These are phyloP conservation scores for Autographa pulchrina DNA, from an alignment of 2,888 invertebrate genomes.

Conservation along the genomic window DNA sequence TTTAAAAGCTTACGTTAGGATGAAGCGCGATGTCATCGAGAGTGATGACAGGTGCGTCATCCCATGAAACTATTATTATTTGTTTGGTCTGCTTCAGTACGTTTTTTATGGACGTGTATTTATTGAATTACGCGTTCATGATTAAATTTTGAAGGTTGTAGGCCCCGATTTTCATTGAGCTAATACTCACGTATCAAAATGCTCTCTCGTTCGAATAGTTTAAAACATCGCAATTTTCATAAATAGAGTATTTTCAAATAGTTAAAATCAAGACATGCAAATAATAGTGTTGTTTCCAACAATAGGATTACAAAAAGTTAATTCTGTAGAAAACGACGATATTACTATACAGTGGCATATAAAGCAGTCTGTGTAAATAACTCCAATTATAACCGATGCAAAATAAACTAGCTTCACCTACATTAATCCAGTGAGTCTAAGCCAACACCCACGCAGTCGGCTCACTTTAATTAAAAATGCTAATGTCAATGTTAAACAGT, in stretches of 20 bases:
- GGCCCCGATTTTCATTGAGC: too few relatives aligned
- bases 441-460: conserved; percentile 33
- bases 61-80: not conserved
- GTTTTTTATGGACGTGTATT: too few relatives aligned
- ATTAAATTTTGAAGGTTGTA: too few relatives aligned
- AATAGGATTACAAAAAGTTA: not conserved
- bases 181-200: too few relatives aligned
- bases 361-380: not conserved
- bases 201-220: too few relatives aligned
- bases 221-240: too few relatives aligned
- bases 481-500: conserved; percentile 39
- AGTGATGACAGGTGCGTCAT: conserved; percentile 16
- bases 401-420: conserved; percentile 7
- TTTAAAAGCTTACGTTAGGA: conserved; percentile 14
- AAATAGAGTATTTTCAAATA: too few relatives aligned
- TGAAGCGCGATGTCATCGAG: conserved; percentile 2
- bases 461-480: conserved; percentile 50
- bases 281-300: too few relatives aligned
- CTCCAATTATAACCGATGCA: not conserved
- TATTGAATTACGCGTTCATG: too few relatives aligned
- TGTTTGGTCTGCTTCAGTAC: too few relatives aligned
- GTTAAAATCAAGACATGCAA: too few relatives aligned
- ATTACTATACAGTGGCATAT: not conserved
- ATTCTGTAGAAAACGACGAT: not conserved
- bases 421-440: conserved; percentile 33